Evolutionary conservation across 2,113 vertebrate genomes (phyloP).

Genomic region (Fulica atra): DNA sequence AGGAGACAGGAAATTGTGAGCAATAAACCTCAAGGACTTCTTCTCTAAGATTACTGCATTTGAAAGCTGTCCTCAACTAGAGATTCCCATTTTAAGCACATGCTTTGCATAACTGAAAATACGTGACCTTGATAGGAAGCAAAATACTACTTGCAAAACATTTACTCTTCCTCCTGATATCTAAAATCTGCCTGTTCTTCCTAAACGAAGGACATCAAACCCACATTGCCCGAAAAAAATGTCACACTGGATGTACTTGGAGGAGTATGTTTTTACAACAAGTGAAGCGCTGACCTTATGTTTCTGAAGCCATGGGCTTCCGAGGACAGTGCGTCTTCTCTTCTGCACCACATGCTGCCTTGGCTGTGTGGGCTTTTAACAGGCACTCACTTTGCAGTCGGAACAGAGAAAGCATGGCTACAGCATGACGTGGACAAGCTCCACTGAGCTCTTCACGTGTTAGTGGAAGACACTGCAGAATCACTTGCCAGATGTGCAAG

Average conservation of each 20-base stretch:
- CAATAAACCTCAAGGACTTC: conserved; percentile 21
- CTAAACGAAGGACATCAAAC: background rate
- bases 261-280: background rate
- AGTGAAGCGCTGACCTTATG: background rate
- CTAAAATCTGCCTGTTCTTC: background rate
- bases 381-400: too few relatives aligned
- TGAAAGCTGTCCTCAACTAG: background rate
- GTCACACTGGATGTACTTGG: background rate
- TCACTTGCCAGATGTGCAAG: background rate
- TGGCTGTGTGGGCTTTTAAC: rapidly evolving
- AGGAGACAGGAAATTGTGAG: conserved; percentile 25
- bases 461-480: background rate
- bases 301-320: background rate
- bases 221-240: background rate
- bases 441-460: rapidly evolving
- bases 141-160: conserved; percentile 3
- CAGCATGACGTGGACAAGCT: background rate
- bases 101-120: conserved; percentile 38
- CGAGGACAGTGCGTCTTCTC: background rate
- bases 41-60: background rate
- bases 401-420: background rate
- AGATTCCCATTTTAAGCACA: conserved; percentile 10
- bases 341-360: background rate
- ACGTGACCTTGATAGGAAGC: background rate
- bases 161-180: background rate